phyloP scores from a whole-genome alignment of 2,888 invertebrate species.

The Eurois occulta region DNA sequence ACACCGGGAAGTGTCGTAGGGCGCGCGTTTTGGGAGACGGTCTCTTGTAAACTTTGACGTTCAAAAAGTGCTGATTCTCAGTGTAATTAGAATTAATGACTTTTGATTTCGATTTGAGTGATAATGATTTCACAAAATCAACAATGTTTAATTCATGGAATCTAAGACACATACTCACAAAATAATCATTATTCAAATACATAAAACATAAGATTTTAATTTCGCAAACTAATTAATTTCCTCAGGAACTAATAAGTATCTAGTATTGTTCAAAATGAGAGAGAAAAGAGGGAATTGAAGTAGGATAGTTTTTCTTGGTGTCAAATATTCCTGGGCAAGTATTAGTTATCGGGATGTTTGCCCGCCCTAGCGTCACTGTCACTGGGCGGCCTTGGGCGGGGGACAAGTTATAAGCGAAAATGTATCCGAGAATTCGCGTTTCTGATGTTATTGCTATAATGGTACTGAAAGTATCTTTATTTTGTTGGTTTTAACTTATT shows the following conservation, averaged over 20 bases:
- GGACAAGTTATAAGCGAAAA: slow-evolving; percentile 32
- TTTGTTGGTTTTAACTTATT: not conserved
- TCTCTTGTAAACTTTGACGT: no score
- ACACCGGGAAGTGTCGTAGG: no score
- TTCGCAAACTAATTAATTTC: slow-evolving; percentile 12
- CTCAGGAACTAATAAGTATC: slow-evolving; percentile 4
- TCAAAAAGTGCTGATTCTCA: no score
- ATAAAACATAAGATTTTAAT: not conserved
- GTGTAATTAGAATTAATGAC: no score
- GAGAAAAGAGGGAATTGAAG: slow-evolving; percentile 39
- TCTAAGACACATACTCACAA: no score
- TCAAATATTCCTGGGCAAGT: slow-evolving; percentile 55
- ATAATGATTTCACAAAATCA: no score
- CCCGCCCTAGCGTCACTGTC: slow-evolving; percentile 49
- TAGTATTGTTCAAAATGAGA: slow-evolving; percentile 9
- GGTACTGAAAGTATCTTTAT: not conserved
- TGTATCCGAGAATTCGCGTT: not conserved
- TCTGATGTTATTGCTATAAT: not conserved
- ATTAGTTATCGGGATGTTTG: slow-evolving; percentile 62
- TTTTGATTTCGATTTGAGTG: no score
- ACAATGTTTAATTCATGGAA: no score
- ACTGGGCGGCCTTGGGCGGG: slow-evolving; percentile 25
- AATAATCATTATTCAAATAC: not conserved
- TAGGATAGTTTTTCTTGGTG: slow-evolving; percentile 63
- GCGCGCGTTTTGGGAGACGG: no score